Conservation (phyloP, 2,888 invertebrate species). For the Pseudococcus longispinus region DNA sequence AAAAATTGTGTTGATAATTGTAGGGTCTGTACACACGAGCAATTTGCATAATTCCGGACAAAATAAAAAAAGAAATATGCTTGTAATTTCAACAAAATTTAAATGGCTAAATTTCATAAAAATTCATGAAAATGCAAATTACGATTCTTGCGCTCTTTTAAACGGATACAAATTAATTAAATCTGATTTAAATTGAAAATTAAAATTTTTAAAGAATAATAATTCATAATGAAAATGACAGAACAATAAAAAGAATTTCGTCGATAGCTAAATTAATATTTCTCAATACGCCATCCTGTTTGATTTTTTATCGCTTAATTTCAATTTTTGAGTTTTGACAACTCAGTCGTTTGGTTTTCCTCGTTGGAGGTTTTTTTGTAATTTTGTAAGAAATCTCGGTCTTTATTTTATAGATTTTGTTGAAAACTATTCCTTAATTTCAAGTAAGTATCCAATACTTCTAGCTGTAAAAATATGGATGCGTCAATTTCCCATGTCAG, state of each 20-base stretch:
- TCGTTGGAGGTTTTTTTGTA: background rate
- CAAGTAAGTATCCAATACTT: background rate
- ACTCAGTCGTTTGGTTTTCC: background rate
- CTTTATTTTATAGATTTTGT: background rate
- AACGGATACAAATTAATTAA: too few relatives aligned
- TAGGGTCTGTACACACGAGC: background rate
- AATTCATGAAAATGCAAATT: background rate
- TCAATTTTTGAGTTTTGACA: conserved; percentile 16
- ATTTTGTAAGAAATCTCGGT: background rate
- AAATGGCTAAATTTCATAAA: background rate
- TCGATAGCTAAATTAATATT: background rate
- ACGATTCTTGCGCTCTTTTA: too few relatives aligned
- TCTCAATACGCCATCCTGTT: background rate
- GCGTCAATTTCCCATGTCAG: background rate
- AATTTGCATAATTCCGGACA: background rate
- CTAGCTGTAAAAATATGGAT: background rate
- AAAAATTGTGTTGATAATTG: background rate
- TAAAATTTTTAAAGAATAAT: too few relatives aligned
- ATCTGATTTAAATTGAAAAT: too few relatives aligned
- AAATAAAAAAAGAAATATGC: background rate
- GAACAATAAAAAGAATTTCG: too few relatives aligned
- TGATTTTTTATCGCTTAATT: background rate
- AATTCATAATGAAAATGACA: too few relatives aligned
- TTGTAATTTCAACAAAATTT: background rate
- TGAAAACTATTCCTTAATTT: background rate